These are phyloP conservation scores for Lasioglossum zephyrum DNA, from an alignment of 2,888 invertebrate genomes.

Conservation along the genomic window DNA sequence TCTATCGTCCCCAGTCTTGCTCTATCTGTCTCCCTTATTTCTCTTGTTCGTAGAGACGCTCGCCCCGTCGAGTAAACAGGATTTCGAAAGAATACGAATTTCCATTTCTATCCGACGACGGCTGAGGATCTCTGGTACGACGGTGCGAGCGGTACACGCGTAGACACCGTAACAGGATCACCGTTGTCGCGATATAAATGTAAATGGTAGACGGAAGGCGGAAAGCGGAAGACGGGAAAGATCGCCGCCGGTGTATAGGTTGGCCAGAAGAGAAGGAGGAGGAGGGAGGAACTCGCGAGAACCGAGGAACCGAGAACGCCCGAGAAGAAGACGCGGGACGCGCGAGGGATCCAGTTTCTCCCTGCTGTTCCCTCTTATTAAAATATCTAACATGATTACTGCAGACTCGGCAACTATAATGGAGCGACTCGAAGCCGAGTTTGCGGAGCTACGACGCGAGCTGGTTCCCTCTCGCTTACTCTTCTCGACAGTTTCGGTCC, in stretches of 20 bases:
- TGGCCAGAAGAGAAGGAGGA: constrained; percentile 1
- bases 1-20: neutral
- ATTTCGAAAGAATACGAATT: constrained; percentile 63
- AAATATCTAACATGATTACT: constrained; percentile 83
- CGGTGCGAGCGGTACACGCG: constrained; percentile 67
- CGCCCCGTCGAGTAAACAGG: constrained; percentile 45
- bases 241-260: constrained; percentile 36
- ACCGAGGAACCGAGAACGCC: constrained; percentile 29
- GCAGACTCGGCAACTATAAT: constrained; percentile 81
- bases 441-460: constrained; percentile 61
- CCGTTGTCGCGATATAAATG: constrained; percentile 79
- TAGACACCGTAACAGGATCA: constrained; percentile 76
- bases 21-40: neutral
- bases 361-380: constrained; percentile 80
- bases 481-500: neutral
- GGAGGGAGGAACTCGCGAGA: neutral
- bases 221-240: constrained; percentile 28
- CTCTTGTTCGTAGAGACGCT: constrained; percentile 10
- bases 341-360: constrained; percentile 72
- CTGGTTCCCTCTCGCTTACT: constrained; percentile 32
- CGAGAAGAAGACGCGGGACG: constrained; percentile 62
- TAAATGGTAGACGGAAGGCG: constrained; percentile 73
- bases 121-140: constrained; percentile 42
- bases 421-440: constrained; percentile 76
- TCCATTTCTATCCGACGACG: constrained; percentile 61